A percentile compares a stretch with the other conserved stretches of the same genome.
Conservation (phyloP, 2,888 invertebrate genomes). For the Rhogogaster chlorosoma region DNA sequence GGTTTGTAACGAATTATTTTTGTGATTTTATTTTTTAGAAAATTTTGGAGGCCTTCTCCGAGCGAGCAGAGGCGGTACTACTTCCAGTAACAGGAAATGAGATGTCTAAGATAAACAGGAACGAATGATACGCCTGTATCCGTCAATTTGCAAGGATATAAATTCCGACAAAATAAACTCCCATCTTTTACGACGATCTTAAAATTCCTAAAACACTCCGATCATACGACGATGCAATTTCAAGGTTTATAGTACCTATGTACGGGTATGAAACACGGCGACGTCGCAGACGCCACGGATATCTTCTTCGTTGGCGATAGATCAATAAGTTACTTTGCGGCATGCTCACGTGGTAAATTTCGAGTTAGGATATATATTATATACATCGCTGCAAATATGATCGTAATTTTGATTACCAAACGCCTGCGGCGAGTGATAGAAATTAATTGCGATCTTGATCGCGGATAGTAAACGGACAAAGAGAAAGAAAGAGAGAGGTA, state of each 20-base stretch:
- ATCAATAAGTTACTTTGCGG: constrained; percentile 38
- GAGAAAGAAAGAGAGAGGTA: neutral
- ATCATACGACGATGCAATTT: neutral
- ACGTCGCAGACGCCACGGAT: constrained; percentile 35
- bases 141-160: neutral
- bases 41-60: neutral
- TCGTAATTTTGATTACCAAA: neutral
- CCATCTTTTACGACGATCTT: neutral
- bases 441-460: neutral
- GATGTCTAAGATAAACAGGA: too few relatives aligned
- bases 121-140: too few relatives aligned
- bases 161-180: neutral
- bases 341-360: neutral
- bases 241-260: neutral
- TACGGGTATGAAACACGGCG: neutral
- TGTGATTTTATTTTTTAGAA: neutral
- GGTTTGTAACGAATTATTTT: neutral
- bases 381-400: neutral
- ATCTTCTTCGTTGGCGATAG: neutral
- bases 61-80: neutral
- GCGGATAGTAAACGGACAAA: neutral
- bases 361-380: neutral
- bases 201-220: neutral
- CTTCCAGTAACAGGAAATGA: too few relatives aligned
- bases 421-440: neutral